A percentile compares a stretch with the other conserved stretches of the same genome.
phyloP scores from a whole-genome alignment of 2,888 invertebrate species.

The Drosophila monieri region DNA sequence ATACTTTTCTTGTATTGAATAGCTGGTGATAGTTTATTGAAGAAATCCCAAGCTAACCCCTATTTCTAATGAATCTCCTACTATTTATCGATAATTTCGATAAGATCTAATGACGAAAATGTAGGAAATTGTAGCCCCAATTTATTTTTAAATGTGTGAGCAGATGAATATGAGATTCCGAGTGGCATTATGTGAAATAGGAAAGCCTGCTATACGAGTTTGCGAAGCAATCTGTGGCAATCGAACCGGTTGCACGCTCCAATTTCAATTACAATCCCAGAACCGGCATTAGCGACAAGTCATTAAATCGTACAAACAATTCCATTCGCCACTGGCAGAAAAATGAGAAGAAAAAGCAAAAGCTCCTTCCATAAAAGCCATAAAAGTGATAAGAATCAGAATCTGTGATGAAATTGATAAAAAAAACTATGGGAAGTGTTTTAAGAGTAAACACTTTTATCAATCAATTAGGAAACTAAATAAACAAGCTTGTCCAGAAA shows the following conservation, averaged over 20 bases:
- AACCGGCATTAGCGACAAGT: slow-evolving; percentile 16
- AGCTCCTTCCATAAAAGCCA: neutral
- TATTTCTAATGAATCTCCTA: too few relatives aligned
- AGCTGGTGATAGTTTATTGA: neutral
- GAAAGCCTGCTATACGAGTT: slow-evolving; percentile 10
- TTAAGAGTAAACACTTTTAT: neutral
- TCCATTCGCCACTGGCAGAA: neutral
- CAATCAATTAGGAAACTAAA: neutral
- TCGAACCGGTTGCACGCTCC: slow-evolving; percentile 28
- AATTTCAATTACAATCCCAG: slow-evolving; percentile 19
- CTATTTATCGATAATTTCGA: neutral
- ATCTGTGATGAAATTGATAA: slow-evolving; percentile 25
- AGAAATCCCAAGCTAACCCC: neutral
- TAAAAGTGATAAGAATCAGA: slow-evolving; percentile 22
- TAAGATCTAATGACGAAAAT: neutral
- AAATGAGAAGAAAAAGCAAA: neutral
- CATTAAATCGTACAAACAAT: neutral
- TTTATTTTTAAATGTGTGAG: neutral
- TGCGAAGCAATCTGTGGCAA: slow-evolving; percentile 17
- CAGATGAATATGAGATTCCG: neutral
- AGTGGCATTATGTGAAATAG: neutral
- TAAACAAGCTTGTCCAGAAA: neutral
- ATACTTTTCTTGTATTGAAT: neutral
- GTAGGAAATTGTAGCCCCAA: neutral
- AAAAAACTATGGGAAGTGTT: neutral